Conservation (phyloP, 2,888 invertebrate species). For the Drosophila quinaria region DNA sequence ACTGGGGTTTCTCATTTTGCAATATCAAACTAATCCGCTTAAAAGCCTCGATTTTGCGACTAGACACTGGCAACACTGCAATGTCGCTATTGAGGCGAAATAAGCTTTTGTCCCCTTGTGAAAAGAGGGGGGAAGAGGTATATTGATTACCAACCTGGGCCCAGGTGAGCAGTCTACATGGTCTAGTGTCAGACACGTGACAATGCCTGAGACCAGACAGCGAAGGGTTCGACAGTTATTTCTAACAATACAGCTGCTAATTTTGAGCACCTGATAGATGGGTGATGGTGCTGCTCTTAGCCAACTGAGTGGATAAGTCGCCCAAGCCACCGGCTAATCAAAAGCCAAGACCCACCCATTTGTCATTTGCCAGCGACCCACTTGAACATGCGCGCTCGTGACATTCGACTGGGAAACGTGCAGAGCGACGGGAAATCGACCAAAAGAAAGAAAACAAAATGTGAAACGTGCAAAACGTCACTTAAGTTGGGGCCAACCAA, state of each 20-base stretch:
- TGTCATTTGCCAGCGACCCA: conserved; percentile 56
- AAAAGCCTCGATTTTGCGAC: conserved; percentile 68
- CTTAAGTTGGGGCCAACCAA: conserved; percentile 35
- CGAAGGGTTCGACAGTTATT: conserved; percentile 20
- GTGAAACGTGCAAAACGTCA: conserved; percentile 76
- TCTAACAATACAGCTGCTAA: conserved; percentile 49
- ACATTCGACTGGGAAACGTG: conserved; percentile 76
- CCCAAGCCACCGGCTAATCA: conserved; percentile 50
- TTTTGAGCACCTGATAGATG: conserved; percentile 28
- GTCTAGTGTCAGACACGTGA: conserved; percentile 45
- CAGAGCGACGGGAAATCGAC: conserved; percentile 72
- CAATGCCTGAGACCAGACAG: conserved; percentile 35
- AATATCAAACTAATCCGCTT: conserved; percentile 79
- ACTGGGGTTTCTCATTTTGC: conserved; percentile 47
- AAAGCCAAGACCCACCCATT: conserved; percentile 26
- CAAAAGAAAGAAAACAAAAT: conserved; percentile 48
- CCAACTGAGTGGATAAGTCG: conserved; percentile 62
- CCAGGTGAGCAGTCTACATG: conserved; percentile 41
- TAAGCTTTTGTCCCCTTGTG: conserved; percentile 50
- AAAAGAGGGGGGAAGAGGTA: not conserved
- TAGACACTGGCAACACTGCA: conserved; percentile 43
- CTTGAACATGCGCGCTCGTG: conserved; percentile 81
- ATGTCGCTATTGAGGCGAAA: conserved; percentile 37
- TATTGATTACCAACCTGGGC: conserved; percentile 66
- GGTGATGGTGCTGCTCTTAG: conserved; percentile 10